phyloP scores from a whole-genome alignment of 2,888 invertebrate genomes.

The Erannis defoliaria region DNA sequence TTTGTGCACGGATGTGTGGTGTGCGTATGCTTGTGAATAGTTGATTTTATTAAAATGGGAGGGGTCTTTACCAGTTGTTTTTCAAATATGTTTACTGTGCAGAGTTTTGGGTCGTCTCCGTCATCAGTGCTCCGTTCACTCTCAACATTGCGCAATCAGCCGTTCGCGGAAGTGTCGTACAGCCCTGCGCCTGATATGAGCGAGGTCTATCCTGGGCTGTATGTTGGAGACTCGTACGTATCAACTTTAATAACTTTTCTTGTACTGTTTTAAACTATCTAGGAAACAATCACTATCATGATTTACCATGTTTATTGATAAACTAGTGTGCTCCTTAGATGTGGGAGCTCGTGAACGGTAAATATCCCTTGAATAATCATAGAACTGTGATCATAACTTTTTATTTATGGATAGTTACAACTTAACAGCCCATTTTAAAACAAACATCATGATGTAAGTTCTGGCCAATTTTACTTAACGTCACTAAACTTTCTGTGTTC shows the following conservation, averaged over 20 bases:
- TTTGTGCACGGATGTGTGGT: constrained; percentile 40
- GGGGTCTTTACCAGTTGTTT: constrained; percentile 61
- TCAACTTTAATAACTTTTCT: constrained; percentile 33
- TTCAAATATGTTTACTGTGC: constrained; percentile 57
- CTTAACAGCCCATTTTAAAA: too few relatives aligned
- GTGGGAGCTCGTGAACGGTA: too few relatives aligned
- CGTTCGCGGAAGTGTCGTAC: constrained; percentile 71
- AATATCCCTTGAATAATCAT: too few relatives aligned
- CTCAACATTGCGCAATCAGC: constrained; percentile 70
- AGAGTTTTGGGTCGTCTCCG: constrained; percentile 75
- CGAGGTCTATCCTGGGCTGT: constrained; percentile 91
- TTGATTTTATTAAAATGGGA: constrained; percentile 55
- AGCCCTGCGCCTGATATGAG: constrained; percentile 89
- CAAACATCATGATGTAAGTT: too few relatives aligned
- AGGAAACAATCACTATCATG: too few relatives aligned
- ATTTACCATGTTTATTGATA: too few relatives aligned
- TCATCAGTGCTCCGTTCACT: constrained; percentile 75
- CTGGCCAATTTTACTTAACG: too few relatives aligned
- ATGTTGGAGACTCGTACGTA: constrained; percentile 91
- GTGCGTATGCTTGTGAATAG: constrained; percentile 6
- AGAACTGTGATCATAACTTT: too few relatives aligned
- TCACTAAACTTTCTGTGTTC: too few relatives aligned
- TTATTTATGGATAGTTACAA: too few relatives aligned
- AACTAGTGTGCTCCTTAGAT: too few relatives aligned
- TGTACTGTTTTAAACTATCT: too few relatives aligned